These are phyloP conservation scores for Hyles lineata DNA, from an alignment of 2,888 invertebrate genomes.

Conservation along the genomic window DNA sequence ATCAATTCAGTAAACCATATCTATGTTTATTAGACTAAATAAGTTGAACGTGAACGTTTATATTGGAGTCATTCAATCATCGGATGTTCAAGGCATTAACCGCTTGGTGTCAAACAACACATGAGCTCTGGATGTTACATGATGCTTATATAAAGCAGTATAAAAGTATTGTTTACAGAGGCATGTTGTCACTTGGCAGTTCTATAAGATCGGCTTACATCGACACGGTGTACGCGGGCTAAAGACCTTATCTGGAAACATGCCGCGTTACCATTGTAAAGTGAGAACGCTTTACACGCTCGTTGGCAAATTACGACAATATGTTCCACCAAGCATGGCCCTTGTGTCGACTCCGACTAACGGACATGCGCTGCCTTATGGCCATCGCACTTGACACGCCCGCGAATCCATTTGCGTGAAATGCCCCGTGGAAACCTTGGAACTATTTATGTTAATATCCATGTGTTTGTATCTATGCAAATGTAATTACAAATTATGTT, in stretches of 20 bases:
- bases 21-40: too few relatives aligned
- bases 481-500: too few relatives aligned
- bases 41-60: neutral
- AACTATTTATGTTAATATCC: neutral
- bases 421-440: neutral
- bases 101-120: neutral
- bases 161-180: neutral
- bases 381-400: neutral
- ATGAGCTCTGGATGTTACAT: neutral
- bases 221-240: conserved; percentile 25
- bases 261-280: conserved; percentile 38
- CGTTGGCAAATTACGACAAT: conserved; percentile 57
- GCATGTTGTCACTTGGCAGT: neutral
- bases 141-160: neutral
- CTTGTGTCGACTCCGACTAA: conserved; percentile 40
- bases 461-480: too few relatives aligned
- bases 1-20: too few relatives aligned
- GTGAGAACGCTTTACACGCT: conserved; percentile 40
- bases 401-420: neutral
- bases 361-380: conserved; percentile 34
- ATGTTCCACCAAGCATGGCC: conserved; percentile 60
- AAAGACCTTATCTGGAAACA: conserved; percentile 34
- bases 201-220: conserved; percentile 21
- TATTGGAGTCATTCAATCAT: neutral
- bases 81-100: neutral